Conservation (phyloP, 2,797 vertebrate species). For the Crenuchus spilurus region DNA sequence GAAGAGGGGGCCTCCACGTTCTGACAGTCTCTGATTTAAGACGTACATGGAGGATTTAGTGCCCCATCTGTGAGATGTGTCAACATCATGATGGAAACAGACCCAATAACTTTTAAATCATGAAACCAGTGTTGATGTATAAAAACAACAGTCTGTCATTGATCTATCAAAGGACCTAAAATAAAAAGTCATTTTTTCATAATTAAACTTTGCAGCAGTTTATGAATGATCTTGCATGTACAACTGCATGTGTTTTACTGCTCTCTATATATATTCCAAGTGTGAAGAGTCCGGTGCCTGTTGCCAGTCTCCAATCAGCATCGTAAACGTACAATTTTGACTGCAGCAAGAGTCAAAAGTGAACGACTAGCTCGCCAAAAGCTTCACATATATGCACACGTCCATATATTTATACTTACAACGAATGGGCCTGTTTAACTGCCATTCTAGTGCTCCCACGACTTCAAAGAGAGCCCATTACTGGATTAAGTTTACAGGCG, state of each 20-base stretch:
- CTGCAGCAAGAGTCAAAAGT: constrained; percentile 16
- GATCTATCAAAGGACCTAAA: constrained; percentile 16
- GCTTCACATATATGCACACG: constrained; percentile 25
- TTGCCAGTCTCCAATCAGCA: constrained; percentile 17
- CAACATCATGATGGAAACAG: neutral
- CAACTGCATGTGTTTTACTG: constrained; percentile 18
- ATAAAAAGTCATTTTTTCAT: neutral
- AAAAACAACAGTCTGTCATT: constrained; percentile 11
- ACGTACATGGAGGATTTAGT: neutral
- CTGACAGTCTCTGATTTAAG: neutral
- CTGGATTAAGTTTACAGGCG: constrained; percentile 65
- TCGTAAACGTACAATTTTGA: constrained; percentile 40
- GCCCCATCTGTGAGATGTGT: neutral
- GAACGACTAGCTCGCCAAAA: constrained; percentile 2
- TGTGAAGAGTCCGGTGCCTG: constrained; percentile 20
- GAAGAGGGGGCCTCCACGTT: neutral
- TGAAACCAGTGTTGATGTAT: constrained; percentile 17
- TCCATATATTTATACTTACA: constrained; percentile 49
- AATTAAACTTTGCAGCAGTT: neutral
- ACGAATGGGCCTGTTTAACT: constrained; percentile 61
- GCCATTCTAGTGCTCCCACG: constrained; percentile 66
- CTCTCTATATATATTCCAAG: constrained; percentile 35
- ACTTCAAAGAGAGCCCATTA: constrained; percentile 69
- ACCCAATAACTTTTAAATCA: neutral
- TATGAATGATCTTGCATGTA: constrained; percentile 19